phyloP scores from a whole-genome alignment of 2,113 vertebrate genomes.

The Athene cunicularia region DNA sequence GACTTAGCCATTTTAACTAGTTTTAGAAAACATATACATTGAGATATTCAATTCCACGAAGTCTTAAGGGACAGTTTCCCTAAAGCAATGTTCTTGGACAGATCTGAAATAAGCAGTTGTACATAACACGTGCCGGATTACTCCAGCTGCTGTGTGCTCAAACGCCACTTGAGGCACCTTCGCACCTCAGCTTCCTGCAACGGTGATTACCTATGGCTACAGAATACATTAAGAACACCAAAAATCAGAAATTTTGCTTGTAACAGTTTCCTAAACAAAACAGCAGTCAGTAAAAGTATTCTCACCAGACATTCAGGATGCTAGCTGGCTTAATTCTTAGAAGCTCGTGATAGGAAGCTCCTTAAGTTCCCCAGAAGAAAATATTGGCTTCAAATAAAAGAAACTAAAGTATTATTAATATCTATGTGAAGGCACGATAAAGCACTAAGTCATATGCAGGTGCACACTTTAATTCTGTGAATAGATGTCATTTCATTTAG shows the following conservation, averaged over 20 bases:
- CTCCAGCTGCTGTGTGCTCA: not conserved
- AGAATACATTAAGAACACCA: not conserved
- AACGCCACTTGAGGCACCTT: not conserved
- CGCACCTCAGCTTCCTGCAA: not conserved
- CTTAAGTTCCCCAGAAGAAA: not conserved
- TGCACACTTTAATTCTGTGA: slow-evolving; percentile 26
- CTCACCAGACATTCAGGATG: not conserved
- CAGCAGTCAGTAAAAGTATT: not conserved
- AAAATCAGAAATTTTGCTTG: not conserved
- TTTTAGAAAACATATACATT: not conserved
- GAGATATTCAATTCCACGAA: not conserved
- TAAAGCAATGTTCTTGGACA: not conserved
- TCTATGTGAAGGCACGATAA: not conserved
- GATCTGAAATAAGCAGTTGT: not conserved
- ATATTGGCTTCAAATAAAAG: not conserved
- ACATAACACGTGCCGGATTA: rapidly evolving
- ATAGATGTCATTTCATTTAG: slow-evolving; percentile 36
- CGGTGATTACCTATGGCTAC: not conserved
- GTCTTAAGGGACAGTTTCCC: not conserved
- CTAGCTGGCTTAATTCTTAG: not conserved
- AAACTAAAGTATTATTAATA: not conserved
- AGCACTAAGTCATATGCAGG: slow-evolving; percentile 19
- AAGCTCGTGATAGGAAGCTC: not conserved
- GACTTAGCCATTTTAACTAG: not conserved
- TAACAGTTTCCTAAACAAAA: not conserved